These are phyloP conservation scores for Eristalis arbustorum DNA, from an alignment of 2,888 invertebrate species.

Conservation along the genomic window DNA sequence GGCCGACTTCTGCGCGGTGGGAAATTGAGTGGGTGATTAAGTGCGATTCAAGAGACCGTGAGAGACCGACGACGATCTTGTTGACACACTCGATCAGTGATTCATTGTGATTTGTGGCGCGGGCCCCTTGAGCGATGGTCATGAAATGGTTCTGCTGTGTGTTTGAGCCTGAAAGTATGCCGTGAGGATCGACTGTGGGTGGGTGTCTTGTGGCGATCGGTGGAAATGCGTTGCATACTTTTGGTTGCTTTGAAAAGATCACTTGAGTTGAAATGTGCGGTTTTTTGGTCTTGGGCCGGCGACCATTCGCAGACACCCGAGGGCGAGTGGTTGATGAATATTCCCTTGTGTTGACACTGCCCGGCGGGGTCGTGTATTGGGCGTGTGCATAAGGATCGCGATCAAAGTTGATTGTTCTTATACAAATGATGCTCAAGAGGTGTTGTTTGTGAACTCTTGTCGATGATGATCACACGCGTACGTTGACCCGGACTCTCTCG, in stretches of 20 bases:
- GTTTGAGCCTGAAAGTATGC: conserved; percentile 38
- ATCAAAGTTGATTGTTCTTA: too few relatives aligned
- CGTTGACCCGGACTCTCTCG: too few relatives aligned
- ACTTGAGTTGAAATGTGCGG: too few relatives aligned
- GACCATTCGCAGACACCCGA: too few relatives aligned
- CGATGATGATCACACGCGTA: too few relatives aligned
- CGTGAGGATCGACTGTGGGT: neutral
- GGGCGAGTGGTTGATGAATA: too few relatives aligned
- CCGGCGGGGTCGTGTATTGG: too few relatives aligned
- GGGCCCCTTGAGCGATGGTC: neutral
- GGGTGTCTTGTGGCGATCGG: neutral
- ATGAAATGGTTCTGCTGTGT: neutral
- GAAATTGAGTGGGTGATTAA: neutral
- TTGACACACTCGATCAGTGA: neutral
- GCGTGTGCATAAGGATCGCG: too few relatives aligned
- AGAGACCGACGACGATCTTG: conserved; percentile 1
- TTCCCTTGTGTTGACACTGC: too few relatives aligned
- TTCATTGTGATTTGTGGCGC: neutral
- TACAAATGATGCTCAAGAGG: too few relatives aligned
- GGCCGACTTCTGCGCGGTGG: neutral
- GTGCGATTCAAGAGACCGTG: neutral
- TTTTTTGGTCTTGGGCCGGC: too few relatives aligned
- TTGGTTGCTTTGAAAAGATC: neutral
- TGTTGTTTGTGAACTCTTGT: too few relatives aligned
- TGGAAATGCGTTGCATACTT: conserved; percentile 46